Conservation (phyloP, 2,113 vertebrate species). For the Prionailurus bengalensis region DNA sequence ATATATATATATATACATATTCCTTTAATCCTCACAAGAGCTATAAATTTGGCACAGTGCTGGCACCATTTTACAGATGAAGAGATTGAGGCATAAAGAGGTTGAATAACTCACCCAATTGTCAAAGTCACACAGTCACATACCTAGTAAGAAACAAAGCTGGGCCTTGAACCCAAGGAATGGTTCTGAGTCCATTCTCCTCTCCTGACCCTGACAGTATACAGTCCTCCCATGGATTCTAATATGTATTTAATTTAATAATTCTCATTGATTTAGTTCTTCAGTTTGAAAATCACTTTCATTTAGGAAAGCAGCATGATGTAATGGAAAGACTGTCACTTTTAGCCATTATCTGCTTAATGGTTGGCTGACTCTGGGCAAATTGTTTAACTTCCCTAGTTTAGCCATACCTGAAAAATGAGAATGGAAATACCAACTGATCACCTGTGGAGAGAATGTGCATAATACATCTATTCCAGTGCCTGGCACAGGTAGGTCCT, state of each 20-base stretch:
- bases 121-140: neutral
- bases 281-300: conserved; percentile 47
- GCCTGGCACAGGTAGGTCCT: neutral
- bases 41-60: neutral
- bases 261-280: conserved; percentile 13
- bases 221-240: neutral
- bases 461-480: neutral
- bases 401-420: conserved; percentile 59
- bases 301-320: neutral
- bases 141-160: neutral
- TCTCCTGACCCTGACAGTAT: neutral
- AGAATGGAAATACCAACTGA: conserved; percentile 8
- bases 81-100: conserved; percentile 16
- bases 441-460: neutral
- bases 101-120: neutral
- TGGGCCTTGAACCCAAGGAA: neutral
- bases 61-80: neutral
- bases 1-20: neutral
- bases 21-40: neutral
- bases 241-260: neutral
- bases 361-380: neutral
- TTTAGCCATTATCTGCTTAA: conserved; percentile 41
- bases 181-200: neutral
- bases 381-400: conserved; percentile 21
- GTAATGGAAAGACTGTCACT: conserved; percentile 5